Evolutionary conservation across 2,113 vertebrate species (phyloP).

Genomic region (Collichthys lucidus): DNA sequence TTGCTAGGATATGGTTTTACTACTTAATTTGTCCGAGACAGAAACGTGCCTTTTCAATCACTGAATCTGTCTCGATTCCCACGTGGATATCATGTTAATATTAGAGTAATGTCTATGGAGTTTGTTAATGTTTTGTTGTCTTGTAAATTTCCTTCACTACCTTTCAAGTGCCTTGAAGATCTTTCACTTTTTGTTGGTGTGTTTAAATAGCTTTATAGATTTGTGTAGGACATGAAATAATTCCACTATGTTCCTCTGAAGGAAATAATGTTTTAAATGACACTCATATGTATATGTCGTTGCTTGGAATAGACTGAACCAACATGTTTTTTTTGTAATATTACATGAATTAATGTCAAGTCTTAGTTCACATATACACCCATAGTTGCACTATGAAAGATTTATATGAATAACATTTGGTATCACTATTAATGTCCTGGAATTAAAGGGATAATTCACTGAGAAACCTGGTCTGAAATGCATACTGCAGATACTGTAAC

Average conservation of each 20-base stretch:
- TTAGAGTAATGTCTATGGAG: background rate
- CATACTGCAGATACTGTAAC: conserved; percentile 25
- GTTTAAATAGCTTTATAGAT: conserved; percentile 60
- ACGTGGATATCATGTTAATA: conserved; percentile 17
- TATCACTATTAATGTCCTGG: conserved; percentile 22
- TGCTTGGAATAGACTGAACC: conserved; percentile 29
- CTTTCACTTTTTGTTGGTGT: conserved; percentile 38
- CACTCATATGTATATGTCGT: conserved; percentile 32
- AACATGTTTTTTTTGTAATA: conserved; percentile 42
- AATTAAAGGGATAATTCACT: conserved; percentile 43
- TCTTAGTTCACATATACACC: conserved; percentile 43
- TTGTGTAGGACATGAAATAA: conserved; percentile 36
- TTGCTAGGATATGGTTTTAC: conserved; percentile 37
- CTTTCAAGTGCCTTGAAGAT: conserved; percentile 74
- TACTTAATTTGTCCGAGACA: conserved; percentile 25
- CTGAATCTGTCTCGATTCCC: conserved; percentile 17
- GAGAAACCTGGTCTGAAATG: conserved; percentile 14
- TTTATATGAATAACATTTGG: conserved; percentile 26
- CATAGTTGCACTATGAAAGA: conserved; percentile 59
- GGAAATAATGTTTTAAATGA: conserved; percentile 54
- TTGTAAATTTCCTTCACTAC: conserved; percentile 11
- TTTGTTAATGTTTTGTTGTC: conserved; percentile 6
- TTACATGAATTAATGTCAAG: conserved; percentile 18
- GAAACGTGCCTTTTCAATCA: conserved; percentile 68
- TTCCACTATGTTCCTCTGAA: conserved; percentile 36